These are phyloP conservation scores for Sphyrna mokarran DNA, from an alignment of 2,113 vertebrate genomes.

Conservation along the genomic window DNA sequence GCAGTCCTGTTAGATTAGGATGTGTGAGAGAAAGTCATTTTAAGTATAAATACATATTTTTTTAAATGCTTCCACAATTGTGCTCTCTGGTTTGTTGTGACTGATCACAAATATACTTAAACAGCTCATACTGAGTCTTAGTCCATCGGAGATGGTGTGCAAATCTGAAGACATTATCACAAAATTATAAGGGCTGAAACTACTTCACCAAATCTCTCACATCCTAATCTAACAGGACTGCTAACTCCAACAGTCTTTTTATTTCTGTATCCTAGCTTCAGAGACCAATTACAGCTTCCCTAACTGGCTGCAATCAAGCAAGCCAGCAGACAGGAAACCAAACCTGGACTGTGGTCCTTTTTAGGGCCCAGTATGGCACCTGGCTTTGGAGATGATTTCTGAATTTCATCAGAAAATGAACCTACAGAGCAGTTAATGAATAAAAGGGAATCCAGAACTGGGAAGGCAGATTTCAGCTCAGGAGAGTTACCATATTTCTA, in stretches of 20 bases:
- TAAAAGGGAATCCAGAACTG: not conserved
- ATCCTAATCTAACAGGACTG: not conserved
- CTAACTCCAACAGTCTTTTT: not conserved
- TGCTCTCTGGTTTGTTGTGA: no score
- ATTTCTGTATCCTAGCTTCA: not conserved
- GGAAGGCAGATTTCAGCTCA: not conserved
- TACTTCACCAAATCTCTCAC: not conserved
- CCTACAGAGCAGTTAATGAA: not conserved
- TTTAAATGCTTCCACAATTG: no score
- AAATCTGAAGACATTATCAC: not conserved
- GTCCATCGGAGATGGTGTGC: not conserved
- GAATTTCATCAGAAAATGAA: not conserved
- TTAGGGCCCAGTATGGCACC: not conserved
- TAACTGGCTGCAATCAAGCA: not conserved
- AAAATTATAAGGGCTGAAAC: not conserved
- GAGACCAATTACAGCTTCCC: not conserved
- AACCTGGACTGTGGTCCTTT: not conserved
- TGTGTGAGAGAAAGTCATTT: not conserved
- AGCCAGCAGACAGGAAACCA: not conserved
- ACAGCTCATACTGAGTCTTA: not conserved
- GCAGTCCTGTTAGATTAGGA: not conserved
- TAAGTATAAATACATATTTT: no score
- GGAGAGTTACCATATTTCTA: not conserved
- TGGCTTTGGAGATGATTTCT: not conserved
- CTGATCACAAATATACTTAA: not conserved